Evolutionary conservation across 2,113 vertebrate genomes (phyloP).

Genomic region (Gavialis gangeticus): DNA sequence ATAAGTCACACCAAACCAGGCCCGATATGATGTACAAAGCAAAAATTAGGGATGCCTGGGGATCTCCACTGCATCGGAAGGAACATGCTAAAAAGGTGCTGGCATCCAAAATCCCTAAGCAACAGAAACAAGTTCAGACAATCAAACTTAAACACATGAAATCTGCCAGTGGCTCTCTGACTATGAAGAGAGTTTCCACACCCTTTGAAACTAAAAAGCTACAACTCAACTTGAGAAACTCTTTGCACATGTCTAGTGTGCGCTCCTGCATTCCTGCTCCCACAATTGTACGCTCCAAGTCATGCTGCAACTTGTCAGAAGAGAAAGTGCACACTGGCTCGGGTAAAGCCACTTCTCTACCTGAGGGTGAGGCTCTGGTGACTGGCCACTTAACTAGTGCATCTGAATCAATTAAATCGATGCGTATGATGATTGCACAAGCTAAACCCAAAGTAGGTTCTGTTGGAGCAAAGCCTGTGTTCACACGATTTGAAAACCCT

Average conservation of each 20-base stretch:
- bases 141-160: neutral
- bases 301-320: neutral
- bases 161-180: neutral
- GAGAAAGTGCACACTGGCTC: neutral
- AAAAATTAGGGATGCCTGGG: constrained; percentile 66
- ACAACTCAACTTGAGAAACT: constrained; percentile 66
- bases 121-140: neutral
- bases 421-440: neutral
- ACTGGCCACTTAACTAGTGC: neutral
- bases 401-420: neutral
- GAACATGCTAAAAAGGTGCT: neutral
- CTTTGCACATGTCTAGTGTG: constrained; percentile 46
- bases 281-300: constrained; percentile 33
- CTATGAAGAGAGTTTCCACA: constrained; percentile 41
- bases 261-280: constrained; percentile 72
- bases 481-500: neutral
- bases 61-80: neutral
- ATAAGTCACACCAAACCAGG: constrained; percentile 2
- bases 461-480: neutral
- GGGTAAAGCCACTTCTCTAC: neutral
- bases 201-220: constrained; percentile 70
- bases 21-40: constrained; percentile 58
- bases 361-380: neutral
- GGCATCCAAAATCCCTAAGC: neutral
- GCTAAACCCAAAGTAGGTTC: rapidly evolving